phyloP scores from a whole-genome alignment of 2,113 vertebrate species.

The Crypturellus undulatus region DNA sequence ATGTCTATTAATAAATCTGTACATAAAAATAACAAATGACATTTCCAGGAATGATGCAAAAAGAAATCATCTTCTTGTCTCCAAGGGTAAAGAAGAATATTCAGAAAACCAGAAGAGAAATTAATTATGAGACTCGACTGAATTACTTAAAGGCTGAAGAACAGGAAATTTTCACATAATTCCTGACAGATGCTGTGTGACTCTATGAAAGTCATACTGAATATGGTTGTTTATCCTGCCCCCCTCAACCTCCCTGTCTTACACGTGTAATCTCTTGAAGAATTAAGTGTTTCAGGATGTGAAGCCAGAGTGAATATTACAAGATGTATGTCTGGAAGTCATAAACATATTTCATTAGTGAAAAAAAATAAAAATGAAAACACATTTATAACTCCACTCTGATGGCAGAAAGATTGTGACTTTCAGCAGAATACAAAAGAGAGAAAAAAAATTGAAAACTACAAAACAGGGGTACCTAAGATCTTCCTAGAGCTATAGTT shows the following conservation, averaged over 20 bases:
- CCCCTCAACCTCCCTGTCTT: not conserved
- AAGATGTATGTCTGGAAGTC: not conserved
- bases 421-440: not conserved
- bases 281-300: not conserved
- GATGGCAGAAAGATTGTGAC: not conserved
- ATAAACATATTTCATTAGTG: not conserved
- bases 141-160: not conserved
- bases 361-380: not conserved
- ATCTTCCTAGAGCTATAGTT: not conserved
- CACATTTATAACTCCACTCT: not conserved
- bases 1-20: conserved; percentile 17
- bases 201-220: not conserved
- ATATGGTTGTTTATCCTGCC: not conserved
- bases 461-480: not conserved
- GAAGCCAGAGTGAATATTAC: not conserved
- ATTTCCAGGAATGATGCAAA: conserved; percentile 15
- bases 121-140: not conserved
- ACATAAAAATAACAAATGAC: conserved; percentile 13
- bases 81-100: not conserved
- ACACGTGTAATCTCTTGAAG: not conserved
- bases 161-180: not conserved
- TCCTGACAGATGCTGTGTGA: not conserved
- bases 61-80: not conserved
- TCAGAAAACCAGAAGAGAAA: not conserved
- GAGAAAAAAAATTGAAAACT: not conserved